A percentile compares a stretch with the other conserved stretches of the same genome.
These are phyloP conservation scores for Nymphalis c-album DNA, from an alignment of 2,888 invertebrate species.

Conservation along the genomic window DNA sequence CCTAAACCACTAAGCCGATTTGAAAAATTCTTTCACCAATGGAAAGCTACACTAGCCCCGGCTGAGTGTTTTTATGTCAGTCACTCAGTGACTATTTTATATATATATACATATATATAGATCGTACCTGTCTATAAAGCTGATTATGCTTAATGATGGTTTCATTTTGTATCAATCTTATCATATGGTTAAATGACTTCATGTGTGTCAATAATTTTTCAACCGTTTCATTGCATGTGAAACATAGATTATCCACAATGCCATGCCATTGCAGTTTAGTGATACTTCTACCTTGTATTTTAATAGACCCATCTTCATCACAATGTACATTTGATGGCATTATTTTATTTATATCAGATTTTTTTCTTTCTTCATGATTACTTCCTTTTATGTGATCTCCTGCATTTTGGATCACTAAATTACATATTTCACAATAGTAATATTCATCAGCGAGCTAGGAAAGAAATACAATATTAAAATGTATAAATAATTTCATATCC, in stretches of 20 bases:
- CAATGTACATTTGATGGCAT: slow-evolving; percentile 36
- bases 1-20: too few species aligned
- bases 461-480: neutral
- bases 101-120: neutral
- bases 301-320: slow-evolving; percentile 42
- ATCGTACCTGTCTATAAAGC: slow-evolving; percentile 26
- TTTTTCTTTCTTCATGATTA: slow-evolving; percentile 48
- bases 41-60: too few species aligned
- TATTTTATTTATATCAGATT: slow-evolving; percentile 35
- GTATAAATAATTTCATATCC: too few species aligned
- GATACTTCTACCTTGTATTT: slow-evolving; percentile 46
- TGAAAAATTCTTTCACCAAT: too few species aligned
- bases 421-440: slow-evolving; percentile 62
- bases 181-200: slow-evolving; percentile 45
- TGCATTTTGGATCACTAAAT: slow-evolving; percentile 42
- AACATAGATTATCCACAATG: slow-evolving; percentile 48
- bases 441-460: slow-evolving; percentile 50
- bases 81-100: too few species aligned
- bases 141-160: slow-evolving; percentile 29
- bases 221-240: slow-evolving; percentile 48
- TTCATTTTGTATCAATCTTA: slow-evolving; percentile 50
- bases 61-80: too few species aligned
- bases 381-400: slow-evolving; percentile 48
- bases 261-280: slow-evolving; percentile 55
- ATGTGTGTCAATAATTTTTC: slow-evolving; percentile 45